Conservation (phyloP, 2,888 invertebrate genomes). For the Criorhina ranunculi region DNA sequence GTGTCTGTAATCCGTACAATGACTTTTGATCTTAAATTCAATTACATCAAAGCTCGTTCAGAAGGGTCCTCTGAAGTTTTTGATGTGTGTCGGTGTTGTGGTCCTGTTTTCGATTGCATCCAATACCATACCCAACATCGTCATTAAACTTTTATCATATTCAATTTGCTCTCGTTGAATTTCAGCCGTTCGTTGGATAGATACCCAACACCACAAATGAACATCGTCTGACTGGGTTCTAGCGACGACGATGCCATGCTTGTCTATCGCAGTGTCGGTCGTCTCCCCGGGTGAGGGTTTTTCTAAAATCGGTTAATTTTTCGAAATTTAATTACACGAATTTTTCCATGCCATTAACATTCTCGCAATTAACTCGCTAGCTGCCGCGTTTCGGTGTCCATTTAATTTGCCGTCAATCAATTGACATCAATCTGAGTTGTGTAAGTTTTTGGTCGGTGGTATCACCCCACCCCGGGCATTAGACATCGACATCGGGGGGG, state of each 20-base stretch:
- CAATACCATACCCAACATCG: neutral
- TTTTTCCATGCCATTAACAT: slow-evolving; percentile 62
- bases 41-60: neutral
- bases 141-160: slow-evolving; percentile 34
- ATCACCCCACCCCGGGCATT: neutral
- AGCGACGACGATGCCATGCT: neutral
- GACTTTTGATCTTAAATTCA: neutral
- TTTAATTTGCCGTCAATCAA: slow-evolving; percentile 67
- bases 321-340: slow-evolving; percentile 60
- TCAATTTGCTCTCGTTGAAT: slow-evolving; percentile 5
- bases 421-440: slow-evolving; percentile 50
- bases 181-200: neutral
- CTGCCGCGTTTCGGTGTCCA: slow-evolving; percentile 25
- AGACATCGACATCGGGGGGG: neutral
- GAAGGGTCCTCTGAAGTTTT: no score
- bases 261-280: neutral
- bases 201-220: neutral
- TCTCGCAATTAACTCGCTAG: slow-evolving; percentile 36
- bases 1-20: neutral
- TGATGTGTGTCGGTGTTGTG: no score
- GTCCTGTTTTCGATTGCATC: slow-evolving; percentile 1
- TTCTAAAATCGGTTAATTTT: slow-evolving; percentile 43
- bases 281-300: neutral
- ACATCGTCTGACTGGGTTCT: neutral
- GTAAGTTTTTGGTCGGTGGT: neutral